These are phyloP conservation scores for Sipha flava DNA, from an alignment of 1,140 invertebrate genomes.

Conservation along the genomic window DNA sequence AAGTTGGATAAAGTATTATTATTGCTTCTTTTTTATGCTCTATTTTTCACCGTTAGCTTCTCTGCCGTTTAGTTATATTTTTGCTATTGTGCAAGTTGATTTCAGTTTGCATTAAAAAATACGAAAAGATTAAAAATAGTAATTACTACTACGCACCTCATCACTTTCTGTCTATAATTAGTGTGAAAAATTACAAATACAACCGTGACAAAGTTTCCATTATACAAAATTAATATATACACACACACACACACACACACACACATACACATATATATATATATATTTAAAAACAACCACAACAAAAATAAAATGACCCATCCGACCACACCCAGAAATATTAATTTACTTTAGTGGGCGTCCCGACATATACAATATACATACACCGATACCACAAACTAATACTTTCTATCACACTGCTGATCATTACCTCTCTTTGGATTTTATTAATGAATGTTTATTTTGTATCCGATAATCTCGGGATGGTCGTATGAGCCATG, in stretches of 20 bases:
- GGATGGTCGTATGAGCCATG: neutral
- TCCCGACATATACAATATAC: neutral
- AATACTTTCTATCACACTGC: neutral
- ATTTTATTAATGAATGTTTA: slow-evolving; percentile 24
- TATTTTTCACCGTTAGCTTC: neutral
- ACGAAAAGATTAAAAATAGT: neutral
- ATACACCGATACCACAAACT: neutral
- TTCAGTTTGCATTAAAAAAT: neutral
- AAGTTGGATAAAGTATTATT: neutral
- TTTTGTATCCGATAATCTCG: slow-evolving; percentile 16
- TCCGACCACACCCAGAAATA: slow-evolving; percentile 14
- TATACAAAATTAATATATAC: neutral
- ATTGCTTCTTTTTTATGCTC: neutral
- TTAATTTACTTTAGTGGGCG: slow-evolving; percentile 22
- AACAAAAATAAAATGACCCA: neutral
- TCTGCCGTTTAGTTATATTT: neutral
- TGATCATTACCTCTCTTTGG: neutral
- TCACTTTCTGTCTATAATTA: neutral
- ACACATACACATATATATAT: too few species aligned
- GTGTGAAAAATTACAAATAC: neutral
- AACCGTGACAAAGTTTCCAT: neutral
- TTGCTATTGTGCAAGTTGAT: neutral
- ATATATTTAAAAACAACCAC: too few species aligned
- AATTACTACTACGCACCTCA: neutral
- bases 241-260: neutral